These are phyloP conservation scores for Danio albolineatus DNA, from an alignment of 2,797 vertebrate genomes.

Conservation along the genomic window DNA sequence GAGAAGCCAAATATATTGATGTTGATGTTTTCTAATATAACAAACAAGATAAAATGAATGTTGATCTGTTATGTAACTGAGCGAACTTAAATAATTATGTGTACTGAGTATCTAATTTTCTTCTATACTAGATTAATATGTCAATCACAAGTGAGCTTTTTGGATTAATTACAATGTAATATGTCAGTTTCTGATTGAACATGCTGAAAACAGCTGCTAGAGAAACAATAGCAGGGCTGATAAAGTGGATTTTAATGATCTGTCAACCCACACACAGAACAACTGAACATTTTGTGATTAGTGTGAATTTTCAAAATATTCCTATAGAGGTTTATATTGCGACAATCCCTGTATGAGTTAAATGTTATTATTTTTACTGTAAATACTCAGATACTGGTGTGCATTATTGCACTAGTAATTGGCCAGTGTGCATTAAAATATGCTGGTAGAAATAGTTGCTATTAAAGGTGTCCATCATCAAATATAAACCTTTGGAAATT, in stretches of 20 bases:
- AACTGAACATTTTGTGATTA: not conserved
- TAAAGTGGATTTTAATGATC: conserved; percentile 25
- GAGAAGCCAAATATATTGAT: not conserved
- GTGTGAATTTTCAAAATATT: too few relatives aligned
- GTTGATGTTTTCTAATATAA: conserved; percentile 9
- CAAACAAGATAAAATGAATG: not conserved
- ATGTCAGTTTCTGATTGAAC: not conserved
- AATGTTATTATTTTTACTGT: too few relatives aligned
- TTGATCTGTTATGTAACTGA: not conserved
- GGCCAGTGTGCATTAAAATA: not conserved
- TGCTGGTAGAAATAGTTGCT: not conserved
- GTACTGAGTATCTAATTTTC: not conserved
- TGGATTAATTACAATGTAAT: not conserved
- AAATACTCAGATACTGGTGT: too few relatives aligned
- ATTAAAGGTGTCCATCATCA: not conserved
- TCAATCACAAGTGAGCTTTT: not conserved
- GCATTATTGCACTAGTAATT: too few relatives aligned
- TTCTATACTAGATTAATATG: not conserved
- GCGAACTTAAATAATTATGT: not conserved
- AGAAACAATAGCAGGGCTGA: conserved; percentile 35
- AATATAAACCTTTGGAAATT: not conserved
- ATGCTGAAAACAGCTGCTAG: conserved; percentile 6
- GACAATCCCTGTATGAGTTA: too few relatives aligned
- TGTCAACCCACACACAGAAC: conserved; percentile 23
- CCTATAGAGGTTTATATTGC: too few relatives aligned